Evolutionary conservation across 2,113 vertebrate species (phyloP).

Genomic region (Pollachius pollachius): DNA sequence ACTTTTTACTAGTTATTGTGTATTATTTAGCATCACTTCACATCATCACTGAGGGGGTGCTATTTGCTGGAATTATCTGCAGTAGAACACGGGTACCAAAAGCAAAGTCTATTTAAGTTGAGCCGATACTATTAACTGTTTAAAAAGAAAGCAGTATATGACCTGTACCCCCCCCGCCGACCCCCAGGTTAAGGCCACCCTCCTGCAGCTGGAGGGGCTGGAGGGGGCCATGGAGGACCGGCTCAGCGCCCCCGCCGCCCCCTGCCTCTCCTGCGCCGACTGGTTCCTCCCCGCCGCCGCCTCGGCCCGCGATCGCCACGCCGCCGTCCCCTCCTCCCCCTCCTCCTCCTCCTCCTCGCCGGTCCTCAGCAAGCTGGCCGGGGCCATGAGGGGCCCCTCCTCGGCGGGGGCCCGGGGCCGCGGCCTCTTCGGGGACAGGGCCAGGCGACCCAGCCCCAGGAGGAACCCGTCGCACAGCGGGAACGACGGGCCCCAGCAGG

Average conservation of each 20-base stretch:
- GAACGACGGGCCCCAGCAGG: constrained; percentile 60
- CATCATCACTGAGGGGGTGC: too few species aligned
- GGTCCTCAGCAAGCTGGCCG: constrained; percentile 77
- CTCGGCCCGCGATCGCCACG: constrained; percentile 74
- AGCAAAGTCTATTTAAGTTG: too few species aligned
- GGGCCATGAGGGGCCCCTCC: constrained; percentile 63
- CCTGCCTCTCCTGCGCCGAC: constrained; percentile 86
- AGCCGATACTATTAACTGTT: too few species aligned
- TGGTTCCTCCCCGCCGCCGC: constrained; percentile 78
- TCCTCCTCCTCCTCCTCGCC: constrained; percentile 65
- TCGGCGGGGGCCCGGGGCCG: constrained; percentile 53
- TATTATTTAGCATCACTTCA: too few species aligned
- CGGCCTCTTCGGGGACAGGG: constrained; percentile 76
- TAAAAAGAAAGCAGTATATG: too few species aligned
- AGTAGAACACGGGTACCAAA: too few species aligned
- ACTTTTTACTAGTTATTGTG: too few species aligned
- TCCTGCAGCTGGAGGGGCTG: constrained; percentile 84
- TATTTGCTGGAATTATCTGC: too few species aligned
- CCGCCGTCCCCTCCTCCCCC: constrained; percentile 36
- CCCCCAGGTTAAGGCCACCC: constrained; percentile 80
- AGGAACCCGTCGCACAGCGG: constrained; percentile 68
- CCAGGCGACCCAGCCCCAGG: constrained; percentile 73
- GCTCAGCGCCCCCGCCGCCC: constrained; percentile 74
- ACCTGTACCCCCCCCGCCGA: too few species aligned
- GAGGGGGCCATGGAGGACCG: constrained; percentile 79